Percentiles rank a stretch among this genome's conserved stretches.
phyloP scores from a whole-genome alignment of 2,888 invertebrate genomes.

The Nymphalis urticae region DNA sequence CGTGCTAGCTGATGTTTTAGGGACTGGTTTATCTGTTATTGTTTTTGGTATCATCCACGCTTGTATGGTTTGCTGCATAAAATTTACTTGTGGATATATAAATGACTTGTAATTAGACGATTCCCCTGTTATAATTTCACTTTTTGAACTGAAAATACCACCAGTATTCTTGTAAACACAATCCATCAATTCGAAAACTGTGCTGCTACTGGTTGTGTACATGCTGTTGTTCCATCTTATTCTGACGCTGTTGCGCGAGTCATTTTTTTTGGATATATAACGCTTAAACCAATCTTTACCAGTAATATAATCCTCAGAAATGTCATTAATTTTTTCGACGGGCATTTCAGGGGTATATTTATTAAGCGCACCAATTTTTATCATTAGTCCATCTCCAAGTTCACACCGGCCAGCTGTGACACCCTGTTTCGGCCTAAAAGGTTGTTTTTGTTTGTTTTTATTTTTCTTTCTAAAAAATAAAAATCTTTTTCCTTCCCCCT shows the following conservation, averaged over 20 bases:
- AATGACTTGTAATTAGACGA: conserved; percentile 47
- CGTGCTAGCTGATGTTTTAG: conserved; percentile 34
- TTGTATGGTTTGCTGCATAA: conserved; percentile 58
- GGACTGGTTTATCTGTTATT: conserved; percentile 44
- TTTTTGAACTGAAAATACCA: conserved; percentile 54
- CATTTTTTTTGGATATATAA: conserved; percentile 52
- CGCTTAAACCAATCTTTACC: conserved; percentile 59
- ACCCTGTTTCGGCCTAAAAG: conserved; percentile 54
- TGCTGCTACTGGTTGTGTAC: conserved; percentile 63
- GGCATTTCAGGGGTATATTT: conserved; percentile 35
- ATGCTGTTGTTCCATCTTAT: conserved; percentile 66
- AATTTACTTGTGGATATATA: conserved; percentile 52
- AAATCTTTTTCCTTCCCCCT: conserved; percentile 57
- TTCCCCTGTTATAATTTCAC: conserved; percentile 53
- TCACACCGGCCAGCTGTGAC: conserved; percentile 66
- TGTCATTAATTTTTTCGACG: conserved; percentile 34
- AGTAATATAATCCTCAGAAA: conserved; percentile 45
- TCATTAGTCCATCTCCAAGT: conserved; percentile 58
- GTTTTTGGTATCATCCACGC: conserved; percentile 69
- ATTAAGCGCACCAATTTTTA: conserved; percentile 50
- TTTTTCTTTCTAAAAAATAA: conserved; percentile 63
- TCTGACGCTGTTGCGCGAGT: conserved; percentile 59
- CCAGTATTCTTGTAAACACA: conserved; percentile 58
- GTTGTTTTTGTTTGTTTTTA: conserved; percentile 47
- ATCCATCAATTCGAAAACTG: conserved; percentile 62